Conservation (phyloP, 2,113 vertebrate species). For the Microcebus lehilahytsara region DNA sequence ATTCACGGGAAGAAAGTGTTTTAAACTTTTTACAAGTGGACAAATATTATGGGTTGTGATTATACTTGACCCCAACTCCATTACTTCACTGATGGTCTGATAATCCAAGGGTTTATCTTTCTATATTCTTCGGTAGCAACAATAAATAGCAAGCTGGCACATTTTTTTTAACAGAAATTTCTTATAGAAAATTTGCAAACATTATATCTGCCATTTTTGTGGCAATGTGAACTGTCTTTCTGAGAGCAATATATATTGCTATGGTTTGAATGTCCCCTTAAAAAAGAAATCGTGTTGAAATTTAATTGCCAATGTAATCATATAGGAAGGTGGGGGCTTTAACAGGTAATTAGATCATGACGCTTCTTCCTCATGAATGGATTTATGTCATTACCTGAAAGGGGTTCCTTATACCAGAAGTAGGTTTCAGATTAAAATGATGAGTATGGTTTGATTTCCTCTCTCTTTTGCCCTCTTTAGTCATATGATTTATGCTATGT, state of each 20-base stretch:
- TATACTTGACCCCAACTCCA: not conserved
- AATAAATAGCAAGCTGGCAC: not conserved
- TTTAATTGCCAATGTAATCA: not conserved
- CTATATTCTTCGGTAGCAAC: not conserved
- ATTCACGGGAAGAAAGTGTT: not conserved
- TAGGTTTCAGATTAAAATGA: not conserved
- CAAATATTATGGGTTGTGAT: not conserved
- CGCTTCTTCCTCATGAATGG: not conserved
- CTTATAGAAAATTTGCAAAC: not conserved
- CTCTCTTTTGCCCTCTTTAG: not conserved
- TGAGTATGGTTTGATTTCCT: not conserved
- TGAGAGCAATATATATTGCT: not conserved
- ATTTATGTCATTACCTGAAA: not conserved
- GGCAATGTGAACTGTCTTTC: not conserved
- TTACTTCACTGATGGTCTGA: not conserved
- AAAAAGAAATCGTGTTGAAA: not conserved
- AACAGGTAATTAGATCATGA: not conserved
- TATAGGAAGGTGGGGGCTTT: not conserved
- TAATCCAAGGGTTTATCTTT: not conserved
- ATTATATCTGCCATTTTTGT: not conserved
- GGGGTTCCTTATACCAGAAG: not conserved
- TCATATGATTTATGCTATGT: not conserved
- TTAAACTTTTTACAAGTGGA: not conserved
- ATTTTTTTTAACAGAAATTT: not conserved
- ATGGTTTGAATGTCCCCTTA: not conserved